phyloP scores from a whole-genome alignment of 2,888 invertebrate species.

The Sisyra terminalis region DNA sequence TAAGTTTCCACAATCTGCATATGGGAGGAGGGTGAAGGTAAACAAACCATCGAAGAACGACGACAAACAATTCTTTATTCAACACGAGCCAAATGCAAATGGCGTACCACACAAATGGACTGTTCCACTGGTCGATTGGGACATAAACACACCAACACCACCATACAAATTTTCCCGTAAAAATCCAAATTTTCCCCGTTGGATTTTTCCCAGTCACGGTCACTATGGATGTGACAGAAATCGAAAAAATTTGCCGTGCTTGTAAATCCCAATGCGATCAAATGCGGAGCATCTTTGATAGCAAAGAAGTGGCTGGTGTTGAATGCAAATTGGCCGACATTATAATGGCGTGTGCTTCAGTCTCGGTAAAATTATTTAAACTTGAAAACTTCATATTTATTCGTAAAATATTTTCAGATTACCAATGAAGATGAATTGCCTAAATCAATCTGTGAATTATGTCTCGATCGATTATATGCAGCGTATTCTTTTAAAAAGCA shows the following conservation, averaged over 20 bases:
- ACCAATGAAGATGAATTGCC: conserved; percentile 6
- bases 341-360: conserved; percentile 8
- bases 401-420: conserved; percentile 5
- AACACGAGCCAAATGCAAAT: conserved; percentile 17
- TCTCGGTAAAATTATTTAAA: no score
- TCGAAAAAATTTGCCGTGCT: conserved; percentile 24
- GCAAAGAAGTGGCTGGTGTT: conserved; percentile 17
- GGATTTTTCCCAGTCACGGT: no score
- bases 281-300: conserved; percentile 24
- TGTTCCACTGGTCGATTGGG: conserved; percentile 32
- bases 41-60: conserved; percentile 22
- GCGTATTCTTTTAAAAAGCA: conserved; percentile 7
- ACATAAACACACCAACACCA: conserved; percentile 4
- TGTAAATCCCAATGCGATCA: conserved; percentile 22
- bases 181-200: no score
- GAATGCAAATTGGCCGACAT: conserved; percentile 5
- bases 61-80: conserved; percentile 15
- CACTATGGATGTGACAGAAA: conserved; percentile 18
- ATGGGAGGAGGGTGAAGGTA: conserved; percentile 19
- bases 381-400: neutral
- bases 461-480: neutral
- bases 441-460: conserved; percentile 4
- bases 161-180: no score
- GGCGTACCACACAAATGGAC: conserved; percentile 20
- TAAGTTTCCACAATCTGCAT: conserved; percentile 10